Base-by-base conservation (phyloP, 1,140 invertebrate genomes). In the Probaryconus sp. region DNA sequence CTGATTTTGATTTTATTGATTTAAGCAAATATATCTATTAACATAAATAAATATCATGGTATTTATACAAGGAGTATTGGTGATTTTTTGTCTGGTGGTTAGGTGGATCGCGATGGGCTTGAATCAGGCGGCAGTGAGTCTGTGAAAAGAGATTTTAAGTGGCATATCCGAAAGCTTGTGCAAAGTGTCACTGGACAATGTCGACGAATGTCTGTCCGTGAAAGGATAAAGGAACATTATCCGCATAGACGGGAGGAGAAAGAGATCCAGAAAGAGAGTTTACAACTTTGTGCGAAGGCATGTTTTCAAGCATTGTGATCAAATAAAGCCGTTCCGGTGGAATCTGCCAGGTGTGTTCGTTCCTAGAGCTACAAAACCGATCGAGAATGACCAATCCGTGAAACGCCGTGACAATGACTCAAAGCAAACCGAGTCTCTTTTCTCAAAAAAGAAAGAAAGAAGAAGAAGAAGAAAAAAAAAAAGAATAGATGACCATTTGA, bases 171-270 rank as follows among this genome's bases (percentile, higher is more conserved):
- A 51, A 50, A 65, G 72, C 53, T 72, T 47, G 51, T 75, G 69
- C 56, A 56, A 75, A 78, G 78, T 81, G 78, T 78, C 79, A 61
- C 21, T 53, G 72, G 30, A 79, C 79, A 82, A 76, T 80, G 50
- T 51, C 48, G 77, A 76, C 76, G 71, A 79, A 71, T 74, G 77
- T 81, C 65, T 76, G 67, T 75, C 68, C 76, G 74, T 73, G 76
- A 71, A 81, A 70, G 78, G 77, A 81, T 80, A 72, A 83, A 82
- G 74, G 79, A 56, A 83, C 78, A 82, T 81, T 80, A 80, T 81
- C 60, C 68, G 24, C 60, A 47, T 68, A 47, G 64, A 56, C 30
- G 50, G 71, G 68, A 77, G 58, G 76, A 81, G n/a, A 81, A 78
- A 65, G 45, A 60, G 47, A 48, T 38, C 68, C 56, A 78, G 70